Conservation (phyloP, 2,113 vertebrate species). For the Nibea albiflora region DNA sequence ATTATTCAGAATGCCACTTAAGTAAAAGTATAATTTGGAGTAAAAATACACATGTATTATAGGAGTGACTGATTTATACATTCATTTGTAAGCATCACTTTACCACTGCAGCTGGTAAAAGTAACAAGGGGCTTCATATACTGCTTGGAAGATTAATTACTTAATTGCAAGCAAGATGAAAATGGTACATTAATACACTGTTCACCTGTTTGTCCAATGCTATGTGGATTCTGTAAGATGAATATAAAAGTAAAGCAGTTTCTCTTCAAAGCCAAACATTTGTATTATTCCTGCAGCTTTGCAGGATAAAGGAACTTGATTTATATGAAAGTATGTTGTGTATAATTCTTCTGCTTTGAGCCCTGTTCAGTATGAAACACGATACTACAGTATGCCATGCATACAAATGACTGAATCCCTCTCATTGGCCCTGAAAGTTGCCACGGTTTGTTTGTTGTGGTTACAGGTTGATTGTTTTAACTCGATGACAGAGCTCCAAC, state of each 20-base stretch:
- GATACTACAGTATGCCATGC: background rate
- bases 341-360: constrained; percentile 16
- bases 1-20: background rate
- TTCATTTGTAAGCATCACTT: background rate
- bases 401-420: background rate
- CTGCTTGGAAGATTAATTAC: background rate
- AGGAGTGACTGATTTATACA: background rate
- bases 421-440: constrained; percentile 54
- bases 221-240: too few relatives aligned
- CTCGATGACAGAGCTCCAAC: constrained; percentile 11
- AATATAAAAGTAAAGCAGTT: too few relatives aligned
- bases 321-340: background rate
- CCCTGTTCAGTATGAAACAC: constrained; percentile 27
- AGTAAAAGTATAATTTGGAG: background rate
- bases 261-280: background rate
- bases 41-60: background rate
- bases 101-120: background rate
- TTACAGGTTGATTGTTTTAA: constrained; percentile 63
- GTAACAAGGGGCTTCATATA: background rate
- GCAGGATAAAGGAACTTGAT: background rate
- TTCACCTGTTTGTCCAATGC: too few relatives aligned
- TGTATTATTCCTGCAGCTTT: background rate
- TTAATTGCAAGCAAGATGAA: too few relatives aligned
- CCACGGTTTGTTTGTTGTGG: constrained; percentile 79
- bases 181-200: too few relatives aligned